Percentiles rank a stretch among this genome's conserved stretches.
Evolutionary conservation across 2,888 invertebrate species (phyloP).

Genomic region (Imbricaverruca yamaguchii): DNA sequence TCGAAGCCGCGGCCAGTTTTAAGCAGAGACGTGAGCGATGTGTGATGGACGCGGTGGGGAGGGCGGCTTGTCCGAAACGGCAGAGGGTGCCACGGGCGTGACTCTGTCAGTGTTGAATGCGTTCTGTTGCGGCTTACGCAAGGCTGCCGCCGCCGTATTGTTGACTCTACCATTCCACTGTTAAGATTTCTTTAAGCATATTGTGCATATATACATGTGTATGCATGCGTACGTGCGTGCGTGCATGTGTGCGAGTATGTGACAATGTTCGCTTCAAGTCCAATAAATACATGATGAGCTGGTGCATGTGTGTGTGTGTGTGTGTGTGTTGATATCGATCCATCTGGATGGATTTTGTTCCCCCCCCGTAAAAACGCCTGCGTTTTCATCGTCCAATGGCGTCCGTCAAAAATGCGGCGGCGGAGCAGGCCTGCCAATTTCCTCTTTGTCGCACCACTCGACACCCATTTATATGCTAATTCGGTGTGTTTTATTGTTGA

Average conservation of each 20-base stretch:
- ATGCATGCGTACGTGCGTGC: no score
- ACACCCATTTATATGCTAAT: constrained; percentile 15
- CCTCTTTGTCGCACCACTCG: constrained; percentile 7
- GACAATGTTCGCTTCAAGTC: constrained; percentile 6
- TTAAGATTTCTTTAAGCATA: constrained; percentile 13
- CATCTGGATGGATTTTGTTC: no score
- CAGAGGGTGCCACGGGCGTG: no score
- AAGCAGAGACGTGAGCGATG: no score
- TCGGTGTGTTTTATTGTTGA: constrained; percentile 16
- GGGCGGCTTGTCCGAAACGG: no score
- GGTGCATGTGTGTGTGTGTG: background rate
- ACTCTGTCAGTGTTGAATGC: no score
- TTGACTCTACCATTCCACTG: constrained; percentile 15
- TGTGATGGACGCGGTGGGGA: no score
- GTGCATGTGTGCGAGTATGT: background rate
- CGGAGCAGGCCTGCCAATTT: background rate
- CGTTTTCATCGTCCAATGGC: background rate
- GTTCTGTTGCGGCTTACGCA: no score
- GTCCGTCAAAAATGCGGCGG: background rate
- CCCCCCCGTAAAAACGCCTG: background rate
- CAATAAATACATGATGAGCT: constrained; percentile 18
- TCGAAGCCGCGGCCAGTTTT: no score
- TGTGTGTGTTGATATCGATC: no score
- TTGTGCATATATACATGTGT: background rate
- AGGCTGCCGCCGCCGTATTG: background rate